Evolutionary conservation across 64 coral and sea anemone genomes (phyloP).

Genomic region (Pocillopora damicornis): DNA sequence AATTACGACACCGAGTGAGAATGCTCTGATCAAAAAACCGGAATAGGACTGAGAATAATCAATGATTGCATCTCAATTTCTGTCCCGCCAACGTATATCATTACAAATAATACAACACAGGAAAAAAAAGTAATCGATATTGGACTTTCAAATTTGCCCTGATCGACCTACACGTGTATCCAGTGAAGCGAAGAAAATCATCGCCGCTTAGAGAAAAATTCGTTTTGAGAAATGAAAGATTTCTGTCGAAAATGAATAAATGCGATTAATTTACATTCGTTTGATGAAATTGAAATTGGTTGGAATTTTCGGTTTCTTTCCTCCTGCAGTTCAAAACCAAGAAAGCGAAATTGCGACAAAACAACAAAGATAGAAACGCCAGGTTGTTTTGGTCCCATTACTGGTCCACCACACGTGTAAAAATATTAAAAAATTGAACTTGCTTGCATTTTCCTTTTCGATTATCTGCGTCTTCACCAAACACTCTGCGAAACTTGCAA

Average conservation of each 20-base stretch:
- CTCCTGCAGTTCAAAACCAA: not conserved
- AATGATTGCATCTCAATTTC: not conserved
- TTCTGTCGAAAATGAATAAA: slow-evolving; percentile 13
- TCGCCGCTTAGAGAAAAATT: not conserved
- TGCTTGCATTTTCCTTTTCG: slow-evolving; percentile 28
- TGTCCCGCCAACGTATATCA: not conserved
- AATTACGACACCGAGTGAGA: slow-evolving; percentile 24
- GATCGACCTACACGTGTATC: slow-evolving; percentile 18
- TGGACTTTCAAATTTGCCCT: not conserved
- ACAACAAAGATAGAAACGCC: not conserved
- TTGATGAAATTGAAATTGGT: not conserved
- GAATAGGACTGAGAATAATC: not conserved
- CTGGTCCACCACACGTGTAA: slow-evolving; percentile 13
- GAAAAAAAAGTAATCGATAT: slow-evolving; percentile 21
- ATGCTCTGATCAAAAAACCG: slow-evolving; percentile 10
- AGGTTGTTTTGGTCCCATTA: slow-evolving; percentile 10
- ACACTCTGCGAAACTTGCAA: not conserved
- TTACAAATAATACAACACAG: not conserved
- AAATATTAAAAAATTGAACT: not conserved
- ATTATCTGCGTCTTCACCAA: not conserved
- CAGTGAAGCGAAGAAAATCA: slow-evolving; percentile 42
- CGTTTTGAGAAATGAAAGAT: slow-evolving; percentile 1
- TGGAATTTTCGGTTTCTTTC: slow-evolving; percentile 2
- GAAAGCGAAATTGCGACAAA: not conserved
- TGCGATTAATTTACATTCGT: slow-evolving; percentile 17